Evolutionary conservation across 2,113 vertebrate genomes (phyloP).

Genomic region (Lontra canadensis): DNA sequence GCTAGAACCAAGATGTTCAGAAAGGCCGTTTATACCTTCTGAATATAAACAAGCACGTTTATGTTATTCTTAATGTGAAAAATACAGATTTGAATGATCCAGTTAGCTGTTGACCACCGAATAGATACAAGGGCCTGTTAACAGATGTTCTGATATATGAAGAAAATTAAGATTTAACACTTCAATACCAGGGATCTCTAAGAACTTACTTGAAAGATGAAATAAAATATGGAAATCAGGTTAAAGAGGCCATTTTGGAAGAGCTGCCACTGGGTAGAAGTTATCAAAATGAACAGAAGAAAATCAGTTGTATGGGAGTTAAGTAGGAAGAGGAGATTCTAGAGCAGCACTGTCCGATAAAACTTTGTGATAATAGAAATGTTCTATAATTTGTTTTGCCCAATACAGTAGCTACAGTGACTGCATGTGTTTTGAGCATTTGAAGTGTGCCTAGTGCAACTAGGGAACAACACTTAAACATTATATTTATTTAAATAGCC

Average conservation of each 20-base stretch:
- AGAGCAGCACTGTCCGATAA: background rate
- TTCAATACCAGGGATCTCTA: background rate
- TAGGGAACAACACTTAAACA: background rate
- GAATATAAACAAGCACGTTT: background rate
- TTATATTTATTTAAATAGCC: background rate
- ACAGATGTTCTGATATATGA: background rate
- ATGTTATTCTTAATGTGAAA: background rate
- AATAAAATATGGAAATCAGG: background rate
- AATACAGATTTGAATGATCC: background rate
- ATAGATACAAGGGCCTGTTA: background rate
- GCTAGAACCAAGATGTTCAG: background rate
- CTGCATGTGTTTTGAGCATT: background rate
- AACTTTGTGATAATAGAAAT: background rate
- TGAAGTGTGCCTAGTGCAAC: background rate
- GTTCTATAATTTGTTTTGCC: background rate
- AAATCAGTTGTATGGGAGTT: background rate
- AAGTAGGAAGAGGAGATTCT: background rate
- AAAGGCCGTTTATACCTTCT: conserved; percentile 19
- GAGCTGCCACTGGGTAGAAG: background rate
- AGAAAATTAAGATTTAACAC: conserved; percentile 14
- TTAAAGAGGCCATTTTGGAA: background rate
- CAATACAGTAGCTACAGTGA: background rate
- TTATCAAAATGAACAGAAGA: background rate
- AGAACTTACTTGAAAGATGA: background rate
- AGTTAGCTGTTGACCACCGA: background rate